Conservation (phyloP, 2,797 vertebrate species). For the Acanthiza pusilla region DNA sequence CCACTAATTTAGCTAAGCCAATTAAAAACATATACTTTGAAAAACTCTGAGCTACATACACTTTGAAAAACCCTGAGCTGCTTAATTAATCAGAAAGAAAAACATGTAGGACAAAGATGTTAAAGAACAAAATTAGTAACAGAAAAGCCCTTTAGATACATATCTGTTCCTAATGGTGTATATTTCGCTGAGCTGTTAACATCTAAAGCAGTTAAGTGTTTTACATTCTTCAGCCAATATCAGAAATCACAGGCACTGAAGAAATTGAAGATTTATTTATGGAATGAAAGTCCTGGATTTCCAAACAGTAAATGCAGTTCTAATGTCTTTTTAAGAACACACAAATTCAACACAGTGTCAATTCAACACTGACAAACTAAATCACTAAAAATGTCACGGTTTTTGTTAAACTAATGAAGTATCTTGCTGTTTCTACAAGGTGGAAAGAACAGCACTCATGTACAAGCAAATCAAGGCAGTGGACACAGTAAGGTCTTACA, state of each 20-base stretch:
- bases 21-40: neutral
- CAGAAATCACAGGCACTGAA: neutral
- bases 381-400: neutral
- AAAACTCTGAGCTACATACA: neutral
- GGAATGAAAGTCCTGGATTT: neutral
- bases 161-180: neutral
- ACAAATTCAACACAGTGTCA: neutral
- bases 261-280: neutral
- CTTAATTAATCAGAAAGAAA: conserved; percentile 4
- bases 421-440: neutral
- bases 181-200: neutral
- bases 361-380: neutral
- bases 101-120: neutral
- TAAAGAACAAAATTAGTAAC: neutral
- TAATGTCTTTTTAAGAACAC: neutral
- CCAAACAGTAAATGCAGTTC: neutral
- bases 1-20: neutral
- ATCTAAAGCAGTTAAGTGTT: neutral
- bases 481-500: neutral
- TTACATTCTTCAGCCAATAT: neutral
- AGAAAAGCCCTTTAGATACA: neutral
- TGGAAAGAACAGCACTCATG: neutral
- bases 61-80: neutral
- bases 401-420: neutral
- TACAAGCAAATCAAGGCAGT: neutral